These are phyloP conservation scores for Matsumyia berberina DNA, from an alignment of 2,888 invertebrate species.

Conservation along the genomic window DNA sequence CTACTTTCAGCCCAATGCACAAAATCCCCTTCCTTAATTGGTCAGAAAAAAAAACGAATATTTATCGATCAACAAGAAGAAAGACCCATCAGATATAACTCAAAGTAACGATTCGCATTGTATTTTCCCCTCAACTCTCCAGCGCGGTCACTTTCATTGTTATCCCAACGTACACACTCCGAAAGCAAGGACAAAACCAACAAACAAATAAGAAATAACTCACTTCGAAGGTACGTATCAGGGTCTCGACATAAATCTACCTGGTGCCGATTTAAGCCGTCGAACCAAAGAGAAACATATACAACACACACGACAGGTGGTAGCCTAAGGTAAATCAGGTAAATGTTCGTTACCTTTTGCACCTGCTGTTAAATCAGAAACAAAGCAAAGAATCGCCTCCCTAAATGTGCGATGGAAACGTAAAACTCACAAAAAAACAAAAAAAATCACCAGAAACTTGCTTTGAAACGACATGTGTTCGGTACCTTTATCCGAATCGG, in stretches of 20 bases:
- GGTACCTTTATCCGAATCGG: slow-evolving; percentile 25
- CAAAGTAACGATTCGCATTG: slow-evolving; percentile 18
- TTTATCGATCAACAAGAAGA: not conserved
- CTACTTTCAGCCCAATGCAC: not conserved
- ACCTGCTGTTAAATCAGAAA: slow-evolving; percentile 68
- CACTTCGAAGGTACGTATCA: not conserved
- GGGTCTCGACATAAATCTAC: slow-evolving; percentile 34
- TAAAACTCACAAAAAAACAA: slow-evolving; percentile 10
- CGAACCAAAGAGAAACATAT: slow-evolving; percentile 1
- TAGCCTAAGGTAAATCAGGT: slow-evolving; percentile 60
- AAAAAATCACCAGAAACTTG: slow-evolving; percentile 41
- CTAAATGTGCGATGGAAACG: slow-evolving; percentile 45
- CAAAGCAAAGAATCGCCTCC: slow-evolving; percentile 33
- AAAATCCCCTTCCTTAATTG: not conserved
- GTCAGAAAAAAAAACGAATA: not conserved
- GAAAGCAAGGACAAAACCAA: slow-evolving; percentile 29
- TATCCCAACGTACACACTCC: slow-evolving; percentile 1
- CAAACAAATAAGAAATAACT: slow-evolving; percentile 32
- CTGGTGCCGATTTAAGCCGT: slow-evolving; percentile 40
- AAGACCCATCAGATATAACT: not conserved
- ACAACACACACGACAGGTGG: slow-evolving; percentile 66
- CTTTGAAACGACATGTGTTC: slow-evolving; percentile 65
- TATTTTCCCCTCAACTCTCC: not conserved
- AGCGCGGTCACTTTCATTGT: slow-evolving; percentile 34
- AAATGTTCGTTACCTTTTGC: slow-evolving; percentile 60